Base-by-base conservation (phyloP, 2,888 invertebrate species). In the Morinoia aosen region DNA sequence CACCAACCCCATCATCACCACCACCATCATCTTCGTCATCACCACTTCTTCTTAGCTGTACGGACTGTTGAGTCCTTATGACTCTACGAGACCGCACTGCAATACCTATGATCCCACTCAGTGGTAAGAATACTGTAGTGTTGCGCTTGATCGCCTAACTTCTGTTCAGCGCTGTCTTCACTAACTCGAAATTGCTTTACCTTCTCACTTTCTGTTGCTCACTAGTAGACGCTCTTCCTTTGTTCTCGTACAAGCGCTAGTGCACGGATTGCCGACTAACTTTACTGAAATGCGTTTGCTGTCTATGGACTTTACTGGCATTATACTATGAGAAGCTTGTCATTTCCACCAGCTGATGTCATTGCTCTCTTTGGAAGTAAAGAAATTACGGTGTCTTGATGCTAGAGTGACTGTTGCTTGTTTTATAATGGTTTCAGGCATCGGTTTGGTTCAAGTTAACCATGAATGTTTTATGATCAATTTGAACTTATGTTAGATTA, bases 21-120 rank as follows among this genome's bases (percentile, higher is more conserved):
- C n/a, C 76, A 76, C n/a, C 76, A 90, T 48, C 90, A 93, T 93
- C 93, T 19, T 33, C 57, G 11, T 33, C 93, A 57, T 39, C 93
- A 93, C 57, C 93, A 48, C n/a, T 33, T 48, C 93, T 93, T 93
- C 57, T 57, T 93, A 93, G 93, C 93, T 93, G 93, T 93, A 57
- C 48, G 57, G 57, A 57, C 93, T 33, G 93, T 56, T 93, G 57
- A 56, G 57, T 93, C 56, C 93, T 93, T 93, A 93, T 93, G 93
- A 93, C 93, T 93, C 48, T 25, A 7, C 93, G 33, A 48, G 93
- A 93, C 93, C 39, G 58, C 56, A 57, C 93, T 56, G 93, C 57
- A 93, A 93, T 93, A 93, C 93, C 93, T n/a, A 93, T 93, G 93
- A 93, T 93, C 93, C 93, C 93, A 57, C 93, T 93, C 57, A 93